These are phyloP conservation scores for mouse (Mus musculus) DNA, from an alignment of 2,113 vertebrate species.

Conservation along the genomic window DNA sequence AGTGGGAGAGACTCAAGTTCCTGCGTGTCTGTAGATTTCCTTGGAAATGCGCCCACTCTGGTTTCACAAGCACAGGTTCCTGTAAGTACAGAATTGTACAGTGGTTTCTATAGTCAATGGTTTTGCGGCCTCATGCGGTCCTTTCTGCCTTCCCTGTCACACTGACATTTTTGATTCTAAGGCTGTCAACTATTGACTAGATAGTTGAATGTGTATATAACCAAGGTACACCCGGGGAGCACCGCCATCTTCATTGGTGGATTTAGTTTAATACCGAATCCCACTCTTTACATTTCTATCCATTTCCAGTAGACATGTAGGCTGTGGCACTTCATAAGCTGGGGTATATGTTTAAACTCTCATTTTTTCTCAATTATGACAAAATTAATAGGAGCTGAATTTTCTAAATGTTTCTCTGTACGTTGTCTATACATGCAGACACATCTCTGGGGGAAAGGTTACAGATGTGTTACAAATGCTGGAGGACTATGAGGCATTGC, in stretches of 20 bases:
- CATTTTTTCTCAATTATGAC: neutral
- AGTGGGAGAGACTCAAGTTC: neutral
- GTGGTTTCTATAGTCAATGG: neutral
- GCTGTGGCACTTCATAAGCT: neutral
- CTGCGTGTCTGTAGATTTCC: neutral
- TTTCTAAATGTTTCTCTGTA: neutral
- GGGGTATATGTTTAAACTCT: neutral
- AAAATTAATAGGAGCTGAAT: neutral
- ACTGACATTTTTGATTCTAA: neutral
- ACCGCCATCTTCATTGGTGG: neutral
- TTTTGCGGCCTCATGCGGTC: neutral
- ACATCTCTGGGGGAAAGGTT: neutral
- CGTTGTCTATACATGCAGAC: neutral
- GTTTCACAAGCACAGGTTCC: neutral
- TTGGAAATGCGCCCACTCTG: neutral
- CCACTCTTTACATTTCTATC: neutral
- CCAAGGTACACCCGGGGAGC: neutral
- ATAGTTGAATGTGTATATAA: neutral
- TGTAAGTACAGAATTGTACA: neutral
- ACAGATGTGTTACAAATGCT: neutral
- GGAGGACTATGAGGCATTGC: neutral
- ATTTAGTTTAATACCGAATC: neutral
- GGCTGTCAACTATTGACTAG: neutral
- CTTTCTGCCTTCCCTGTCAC: neutral
- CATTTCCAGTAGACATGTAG: neutral